Evolutionary conservation across 2,113 vertebrate species (phyloP).

Genomic region (Jaculus jaculus): DNA sequence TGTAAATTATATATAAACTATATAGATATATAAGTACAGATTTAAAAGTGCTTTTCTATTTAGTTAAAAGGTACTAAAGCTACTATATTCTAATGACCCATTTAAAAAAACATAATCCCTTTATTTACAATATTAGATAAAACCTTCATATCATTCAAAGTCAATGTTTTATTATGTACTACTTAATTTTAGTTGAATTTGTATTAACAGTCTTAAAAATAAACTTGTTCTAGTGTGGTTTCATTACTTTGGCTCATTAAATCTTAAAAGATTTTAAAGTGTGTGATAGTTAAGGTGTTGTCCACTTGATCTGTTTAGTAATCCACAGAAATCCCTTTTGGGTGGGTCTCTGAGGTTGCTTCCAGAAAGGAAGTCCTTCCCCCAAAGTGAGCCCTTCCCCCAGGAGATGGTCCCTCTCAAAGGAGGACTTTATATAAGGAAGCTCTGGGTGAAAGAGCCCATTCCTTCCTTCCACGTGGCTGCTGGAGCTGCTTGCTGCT

Average conservation of each 20-base stretch:
- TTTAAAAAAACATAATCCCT: background rate
- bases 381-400: too few species aligned
- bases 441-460: too few species aligned
- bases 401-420: too few species aligned
- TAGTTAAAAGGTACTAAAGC: background rate
- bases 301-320: too few species aligned
- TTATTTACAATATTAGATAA: background rate
- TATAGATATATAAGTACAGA: background rate
- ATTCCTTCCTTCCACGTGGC: too few species aligned
- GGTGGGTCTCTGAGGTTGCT: too few species aligned
- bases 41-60: background rate
- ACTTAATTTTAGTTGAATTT: conserved; percentile 20
- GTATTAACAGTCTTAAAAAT: background rate
- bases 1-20: too few species aligned
- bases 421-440: too few species aligned
- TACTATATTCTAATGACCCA: background rate
- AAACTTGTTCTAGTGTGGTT: background rate
- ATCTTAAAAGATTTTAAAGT: conserved; percentile 12
- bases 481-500: too few species aligned
- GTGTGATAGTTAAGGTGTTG: too few species aligned
- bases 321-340: too few species aligned
- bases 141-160: background rate
- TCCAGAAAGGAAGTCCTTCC: too few species aligned
- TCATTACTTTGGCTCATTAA: background rate
- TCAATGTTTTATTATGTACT: background rate